Evolutionary conservation across 2,888 invertebrate species (phyloP).

Genomic region (Drosophila greeni): DNA sequence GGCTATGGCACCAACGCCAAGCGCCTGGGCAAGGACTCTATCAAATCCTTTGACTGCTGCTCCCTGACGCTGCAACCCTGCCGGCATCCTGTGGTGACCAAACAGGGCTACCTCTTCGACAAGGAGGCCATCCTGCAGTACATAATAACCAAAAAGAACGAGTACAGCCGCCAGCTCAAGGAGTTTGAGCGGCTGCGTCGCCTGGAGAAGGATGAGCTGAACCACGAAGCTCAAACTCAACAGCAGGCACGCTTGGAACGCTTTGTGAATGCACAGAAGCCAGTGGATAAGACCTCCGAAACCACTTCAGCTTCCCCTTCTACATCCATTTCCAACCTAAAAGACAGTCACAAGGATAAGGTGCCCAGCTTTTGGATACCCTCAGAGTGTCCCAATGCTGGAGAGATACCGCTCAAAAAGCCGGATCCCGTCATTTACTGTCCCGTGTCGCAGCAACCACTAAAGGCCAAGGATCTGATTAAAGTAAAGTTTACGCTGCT

Average conservation of each 20-base stretch:
- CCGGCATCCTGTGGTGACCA: constrained; percentile 92
- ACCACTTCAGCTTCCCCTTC: constrained; percentile 19
- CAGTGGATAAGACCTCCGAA: constrained; percentile 51
- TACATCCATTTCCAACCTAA: constrained; percentile 87
- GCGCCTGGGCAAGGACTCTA: constrained; percentile 86
- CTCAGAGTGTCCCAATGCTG: constrained; percentile 92
- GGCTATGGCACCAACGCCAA: constrained; percentile 89
- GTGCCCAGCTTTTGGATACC: constrained; percentile 99
- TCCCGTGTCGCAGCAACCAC: constrained; percentile 89
- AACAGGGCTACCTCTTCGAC: constrained; percentile 96
- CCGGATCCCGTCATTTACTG: constrained; percentile 85
- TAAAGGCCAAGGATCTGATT: constrained; percentile 95
- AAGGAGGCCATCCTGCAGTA: constrained; percentile 98
- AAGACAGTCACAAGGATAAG: constrained; percentile 86
- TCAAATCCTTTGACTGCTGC: constrained; percentile 97
- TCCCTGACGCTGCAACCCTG: constrained; percentile 98
- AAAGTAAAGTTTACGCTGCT: constrained; percentile 94
- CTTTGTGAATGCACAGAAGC: constrained; percentile 90
- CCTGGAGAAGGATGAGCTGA: constrained; percentile 85
- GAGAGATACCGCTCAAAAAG: constrained; percentile 83
- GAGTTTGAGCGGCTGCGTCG: constrained; percentile 93
- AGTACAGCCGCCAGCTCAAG: constrained; percentile 92
- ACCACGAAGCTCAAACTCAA: constrained; percentile 79
- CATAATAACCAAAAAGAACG: constrained; percentile 94
- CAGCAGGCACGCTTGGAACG: constrained; percentile 86